Evolutionary conservation across 2,888 invertebrate genomes (phyloP).

Genomic region (Hydriomena furcata): DNA sequence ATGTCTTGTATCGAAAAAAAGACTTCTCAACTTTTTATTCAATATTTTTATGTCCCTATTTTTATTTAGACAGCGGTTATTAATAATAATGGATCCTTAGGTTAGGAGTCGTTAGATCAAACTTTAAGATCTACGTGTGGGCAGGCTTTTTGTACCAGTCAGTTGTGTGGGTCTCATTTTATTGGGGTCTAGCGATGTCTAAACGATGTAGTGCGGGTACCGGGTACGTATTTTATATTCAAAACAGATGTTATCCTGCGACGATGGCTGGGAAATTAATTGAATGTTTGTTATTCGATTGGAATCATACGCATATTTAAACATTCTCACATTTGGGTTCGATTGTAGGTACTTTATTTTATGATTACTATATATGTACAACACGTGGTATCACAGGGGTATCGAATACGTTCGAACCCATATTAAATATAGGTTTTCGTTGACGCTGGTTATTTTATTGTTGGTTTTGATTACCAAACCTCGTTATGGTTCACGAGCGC

Average conservation of each 20-base stretch:
- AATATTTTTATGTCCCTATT: slow-evolving; percentile 70
- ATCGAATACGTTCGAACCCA: slow-evolving; percentile 13
- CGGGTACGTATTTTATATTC: slow-evolving; percentile 77
- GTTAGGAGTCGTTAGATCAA: slow-evolving; percentile 76
- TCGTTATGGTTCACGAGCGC: slow-evolving; percentile 46
- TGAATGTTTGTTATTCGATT: slow-evolving; percentile 74
- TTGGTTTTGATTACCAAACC: slow-evolving; percentile 44
- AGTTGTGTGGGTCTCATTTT: slow-evolving; percentile 72
- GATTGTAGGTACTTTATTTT: slow-evolving; percentile 40
- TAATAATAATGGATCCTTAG: slow-evolving; percentile 79
- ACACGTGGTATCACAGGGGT: slow-evolving; percentile 38
- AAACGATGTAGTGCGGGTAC: slow-evolving; percentile 62
- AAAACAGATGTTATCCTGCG: slow-evolving; percentile 77
- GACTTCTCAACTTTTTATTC: slow-evolving; percentile 54
- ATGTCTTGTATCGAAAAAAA: slow-evolving; percentile 74
- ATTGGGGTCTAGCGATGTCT: slow-evolving; percentile 65
- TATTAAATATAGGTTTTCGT: slow-evolving; percentile 26
- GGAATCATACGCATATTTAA: slow-evolving; percentile 68
- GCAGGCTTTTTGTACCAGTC: slow-evolving; percentile 72
- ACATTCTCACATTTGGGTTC: slow-evolving; percentile 63
- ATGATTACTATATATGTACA: slow-evolving; percentile 41
- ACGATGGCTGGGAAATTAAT: slow-evolving; percentile 74
- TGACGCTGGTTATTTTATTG: slow-evolving; percentile 33
- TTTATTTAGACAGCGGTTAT: slow-evolving; percentile 81
- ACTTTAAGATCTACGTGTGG: slow-evolving; percentile 76